These are phyloP conservation scores for Falco peregrinus DNA, from an alignment of 2,797 vertebrate genomes.

Conservation along the genomic window DNA sequence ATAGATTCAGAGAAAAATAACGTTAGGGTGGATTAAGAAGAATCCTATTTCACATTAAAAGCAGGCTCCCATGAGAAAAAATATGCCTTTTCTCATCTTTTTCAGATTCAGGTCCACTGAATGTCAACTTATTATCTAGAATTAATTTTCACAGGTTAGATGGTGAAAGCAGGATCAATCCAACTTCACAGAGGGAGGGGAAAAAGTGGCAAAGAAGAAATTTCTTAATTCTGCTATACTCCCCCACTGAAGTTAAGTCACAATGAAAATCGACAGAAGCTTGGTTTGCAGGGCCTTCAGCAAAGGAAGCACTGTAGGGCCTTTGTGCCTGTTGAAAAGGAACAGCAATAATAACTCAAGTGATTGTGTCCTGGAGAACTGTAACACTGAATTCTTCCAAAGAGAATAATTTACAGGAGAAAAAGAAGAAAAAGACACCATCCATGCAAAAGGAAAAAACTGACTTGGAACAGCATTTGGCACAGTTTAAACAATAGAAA, in stretches of 20 bases:
- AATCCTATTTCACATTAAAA: neutral
- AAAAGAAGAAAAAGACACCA: neutral
- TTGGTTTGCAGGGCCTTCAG: neutral
- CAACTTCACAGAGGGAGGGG: neutral
- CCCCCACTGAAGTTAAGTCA: neutral
- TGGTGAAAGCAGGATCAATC: neutral
- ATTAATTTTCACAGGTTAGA: neutral
- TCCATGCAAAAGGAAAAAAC: neutral
- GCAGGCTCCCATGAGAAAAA: neutral
- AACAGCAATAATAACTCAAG: neutral
- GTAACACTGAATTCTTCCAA: neutral
- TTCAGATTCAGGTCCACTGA: neutral
- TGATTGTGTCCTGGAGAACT: neutral
- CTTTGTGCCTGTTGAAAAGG: neutral
- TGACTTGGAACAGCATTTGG: neutral
- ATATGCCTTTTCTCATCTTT: neutral
- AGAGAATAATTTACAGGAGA: neutral
- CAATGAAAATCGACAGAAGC: neutral
- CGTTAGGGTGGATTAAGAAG: fast-evolving
- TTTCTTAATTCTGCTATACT: neutral
- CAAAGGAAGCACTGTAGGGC: neutral
- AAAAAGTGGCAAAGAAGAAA: neutral
- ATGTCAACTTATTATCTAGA: neutral
- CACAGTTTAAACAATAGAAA: neutral
- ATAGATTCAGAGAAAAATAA: neutral